phyloP scores from a whole-genome alignment of 2,797 vertebrate species.

The Pelochelys cantorii region DNA sequence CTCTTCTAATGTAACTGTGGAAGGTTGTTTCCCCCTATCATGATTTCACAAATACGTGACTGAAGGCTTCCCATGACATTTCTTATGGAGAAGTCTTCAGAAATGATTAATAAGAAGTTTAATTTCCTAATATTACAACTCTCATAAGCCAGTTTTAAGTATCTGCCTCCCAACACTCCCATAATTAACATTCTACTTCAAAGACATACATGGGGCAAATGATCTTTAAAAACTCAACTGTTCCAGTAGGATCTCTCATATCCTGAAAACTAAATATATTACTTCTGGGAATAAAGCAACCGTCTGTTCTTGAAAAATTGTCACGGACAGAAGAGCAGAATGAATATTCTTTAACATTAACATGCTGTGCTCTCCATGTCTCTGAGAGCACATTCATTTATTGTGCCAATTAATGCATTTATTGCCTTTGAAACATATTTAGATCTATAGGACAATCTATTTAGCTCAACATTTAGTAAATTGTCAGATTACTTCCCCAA shows the following conservation, averaged over 20 bases:
- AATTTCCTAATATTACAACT: constrained; percentile 17
- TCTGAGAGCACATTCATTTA: constrained; percentile 37
- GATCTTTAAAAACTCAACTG: neutral
- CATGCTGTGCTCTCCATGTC: neutral
- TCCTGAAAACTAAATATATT: constrained; percentile 13
- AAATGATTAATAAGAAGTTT: constrained; percentile 3
- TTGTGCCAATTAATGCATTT: constrained; percentile 32
- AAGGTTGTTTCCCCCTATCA: neutral
- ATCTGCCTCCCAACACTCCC: neutral
- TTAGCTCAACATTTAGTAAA: neutral
- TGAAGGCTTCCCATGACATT: neutral
- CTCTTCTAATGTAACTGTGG: constrained; percentile 17
- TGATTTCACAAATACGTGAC: neutral
- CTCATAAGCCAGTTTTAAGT: neutral
- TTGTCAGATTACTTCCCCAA: neutral
- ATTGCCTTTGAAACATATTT: constrained; percentile 31
- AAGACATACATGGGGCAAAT: constrained; percentile 37
- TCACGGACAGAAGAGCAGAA: constrained; percentile 8
- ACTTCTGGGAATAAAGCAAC: constrained; percentile 11
- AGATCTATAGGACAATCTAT: neutral
- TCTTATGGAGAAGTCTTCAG: constrained; percentile 21
- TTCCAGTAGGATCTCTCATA: constrained; percentile 17
- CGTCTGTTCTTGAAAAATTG: constrained; percentile 23
- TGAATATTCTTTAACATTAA: constrained; percentile 29
- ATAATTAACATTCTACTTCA: constrained; percentile 41